Evolutionary conservation across 2,113 vertebrate genomes (phyloP), one percentile per base, ranked within the genome.

Genomic region (Chitala chitala): DNA sequence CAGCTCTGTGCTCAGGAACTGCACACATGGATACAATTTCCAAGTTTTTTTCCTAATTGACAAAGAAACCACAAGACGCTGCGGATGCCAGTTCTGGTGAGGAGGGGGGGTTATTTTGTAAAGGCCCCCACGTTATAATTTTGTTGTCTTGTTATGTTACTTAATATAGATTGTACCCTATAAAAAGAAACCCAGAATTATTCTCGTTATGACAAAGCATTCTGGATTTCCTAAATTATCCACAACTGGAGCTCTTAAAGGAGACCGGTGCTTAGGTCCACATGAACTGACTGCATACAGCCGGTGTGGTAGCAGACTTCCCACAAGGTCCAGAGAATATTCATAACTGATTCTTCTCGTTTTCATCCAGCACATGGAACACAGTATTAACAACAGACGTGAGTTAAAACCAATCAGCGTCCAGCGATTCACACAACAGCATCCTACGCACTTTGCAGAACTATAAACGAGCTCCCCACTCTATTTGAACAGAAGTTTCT

Each of bases 111-210:
- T 82, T n/a, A n/a, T n/a, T n/a, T 87, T 89, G 83, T 85, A 91
- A 87, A 72, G 77, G 77, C 55, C 77, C 75, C 77, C 71, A 82
- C 13, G 50, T 81, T 82, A 74, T 83, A 81, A 79, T 83, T 92
- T 89, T 87, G 81, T 85, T 81, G 86, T 86, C 87, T 87, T 90
- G 87, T 91, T 90, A 85, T 89, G 88, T 85, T 87, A 90, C 89
- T 87, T 90, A 91, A 90, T 89, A 91, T 91, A 92, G 90, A 88
- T 82, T 68, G 78, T 82, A 65, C 82, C 79, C 82, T 90, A 90
- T 89, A 88, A 90, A 91, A 88, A 87, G 87, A 82, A 92, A 87
- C 88, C 88, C 86, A 81, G 83, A 83, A 89, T 90, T 89, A 90
- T 85, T 85, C 80, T 82, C 78, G 84, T 87, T 86, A 85, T 88